These are phyloP conservation scores for Donacobius atricapilla DNA, from an alignment of 2,113 vertebrate species.

Conservation along the genomic window DNA sequence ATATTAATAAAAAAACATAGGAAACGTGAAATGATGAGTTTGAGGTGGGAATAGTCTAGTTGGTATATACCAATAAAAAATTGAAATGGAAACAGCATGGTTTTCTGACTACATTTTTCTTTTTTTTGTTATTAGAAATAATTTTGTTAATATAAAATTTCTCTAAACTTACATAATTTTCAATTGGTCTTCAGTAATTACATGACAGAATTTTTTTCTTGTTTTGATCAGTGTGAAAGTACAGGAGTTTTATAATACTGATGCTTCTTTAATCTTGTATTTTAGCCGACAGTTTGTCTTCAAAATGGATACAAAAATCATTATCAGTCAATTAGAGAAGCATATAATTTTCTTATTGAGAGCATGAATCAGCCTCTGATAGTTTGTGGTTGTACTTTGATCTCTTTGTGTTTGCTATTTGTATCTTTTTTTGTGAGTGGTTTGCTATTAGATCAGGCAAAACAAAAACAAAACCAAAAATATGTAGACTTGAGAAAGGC, in stretches of 20 bases:
- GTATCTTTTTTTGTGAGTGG: background rate
- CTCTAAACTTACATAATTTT: background rate
- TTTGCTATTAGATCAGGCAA: background rate
- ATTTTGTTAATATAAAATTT: background rate
- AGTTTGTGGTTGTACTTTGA: constrained; percentile 25
- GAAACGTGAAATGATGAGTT: background rate
- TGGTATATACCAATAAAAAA: background rate
- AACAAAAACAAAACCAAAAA: background rate
- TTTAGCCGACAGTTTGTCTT: background rate
- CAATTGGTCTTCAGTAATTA: background rate
- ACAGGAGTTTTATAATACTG: background rate
- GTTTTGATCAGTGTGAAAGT: background rate
- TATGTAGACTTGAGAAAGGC: background rate
- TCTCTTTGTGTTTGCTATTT: constrained; percentile 24
- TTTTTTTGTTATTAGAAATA: background rate
- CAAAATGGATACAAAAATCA: background rate
- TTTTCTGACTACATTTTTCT: background rate
- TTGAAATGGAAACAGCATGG: background rate
- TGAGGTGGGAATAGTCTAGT: background rate
- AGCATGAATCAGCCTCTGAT: background rate
- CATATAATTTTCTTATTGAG: background rate
- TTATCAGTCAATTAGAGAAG: constrained; percentile 4
- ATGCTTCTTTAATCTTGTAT: background rate
- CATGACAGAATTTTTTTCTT: background rate
- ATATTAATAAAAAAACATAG: background rate